Base-by-base conservation (phyloP, 2,888 invertebrate species). In the Leptinotarsa rubiginosa region DNA sequence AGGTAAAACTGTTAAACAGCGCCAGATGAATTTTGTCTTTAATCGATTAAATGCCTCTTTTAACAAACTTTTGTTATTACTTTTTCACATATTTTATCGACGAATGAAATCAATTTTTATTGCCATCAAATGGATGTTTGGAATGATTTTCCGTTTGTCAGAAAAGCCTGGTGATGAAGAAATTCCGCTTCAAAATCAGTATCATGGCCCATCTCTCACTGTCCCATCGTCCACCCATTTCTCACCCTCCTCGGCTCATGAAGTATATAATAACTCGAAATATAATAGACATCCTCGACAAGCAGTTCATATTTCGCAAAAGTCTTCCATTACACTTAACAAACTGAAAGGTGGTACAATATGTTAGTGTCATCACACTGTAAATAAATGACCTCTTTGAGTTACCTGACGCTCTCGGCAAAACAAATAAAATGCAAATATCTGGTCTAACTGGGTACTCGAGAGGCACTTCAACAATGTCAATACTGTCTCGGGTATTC, bases 361-460 rank as follows among this genome's bases (percentile, higher is more conserved):
- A 80, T 78, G 78, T 80, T 80, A 79, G 76, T 78, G 82, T 82
- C 81, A 80, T 79, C 77, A 75, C 77, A 78, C 75, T 77, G 79
- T 78, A 79, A 79, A 79, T 78, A 81, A 81, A 79, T 78, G 78
- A 78, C 77, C 75, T 78, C 70, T 74, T 72, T 72, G 66, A 71
- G 80, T 78, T 83, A 83, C 83, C 82, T 82, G 82, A 78, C 74
- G 76, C 78, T 75, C 72, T 72, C 68, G 72, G 75, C 79, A 81
- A 81, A 79, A 77, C 78, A 80, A 79, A 78, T 73, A 79, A 75
- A 82, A 83, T 82, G 83, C 81, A 81, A 83, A 82, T 81, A 77
- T 75, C 75, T 77, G 75, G 73, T 75, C 71, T 65, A 75, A 75
- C 77, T 65, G 77, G 74, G 65, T 75, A 68, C 59, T 74, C 54